Conservation (phyloP, 2,888 invertebrate genomes). For the Chloroclysta siterata region DNA sequence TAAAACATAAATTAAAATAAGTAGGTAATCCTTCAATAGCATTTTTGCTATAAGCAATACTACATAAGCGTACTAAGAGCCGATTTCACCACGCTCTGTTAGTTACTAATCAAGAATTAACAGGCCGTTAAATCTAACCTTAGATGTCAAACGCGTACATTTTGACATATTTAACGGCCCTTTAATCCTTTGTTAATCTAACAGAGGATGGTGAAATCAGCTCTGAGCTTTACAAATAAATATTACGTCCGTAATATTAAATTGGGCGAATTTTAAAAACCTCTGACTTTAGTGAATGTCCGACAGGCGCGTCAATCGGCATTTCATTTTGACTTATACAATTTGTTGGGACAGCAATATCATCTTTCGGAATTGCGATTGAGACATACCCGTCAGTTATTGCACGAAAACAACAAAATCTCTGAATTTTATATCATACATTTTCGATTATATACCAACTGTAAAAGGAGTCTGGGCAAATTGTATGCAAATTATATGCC, state of each 20-base stretch:
- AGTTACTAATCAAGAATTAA: no score
- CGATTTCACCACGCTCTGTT: no score
- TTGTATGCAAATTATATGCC: no score
- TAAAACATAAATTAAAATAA: no score
- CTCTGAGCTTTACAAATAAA: background rate
- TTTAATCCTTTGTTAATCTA: no score
- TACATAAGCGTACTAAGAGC: no score
- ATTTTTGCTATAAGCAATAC: no score
- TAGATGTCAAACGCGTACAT: no score
- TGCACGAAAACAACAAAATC: constrained; percentile 56
- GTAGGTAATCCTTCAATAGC: no score
- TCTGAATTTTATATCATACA: constrained; percentile 59
- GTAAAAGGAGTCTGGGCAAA: constrained; percentile 7
- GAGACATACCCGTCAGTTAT: constrained; percentile 58
- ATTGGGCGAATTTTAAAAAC: background rate
- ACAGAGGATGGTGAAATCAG: no score
- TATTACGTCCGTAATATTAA: background rate
- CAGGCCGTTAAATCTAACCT: no score
- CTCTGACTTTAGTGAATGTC: constrained; percentile 48
- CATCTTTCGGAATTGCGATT: constrained; percentile 67
- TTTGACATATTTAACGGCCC: no score
- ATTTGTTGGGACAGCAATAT: constrained; percentile 61
- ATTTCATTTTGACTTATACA: constrained; percentile 50
- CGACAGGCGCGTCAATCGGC: constrained; percentile 45
- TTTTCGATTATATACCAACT: constrained; percentile 54